Percentiles rank a stretch among this genome's conserved stretches.
These are phyloP conservation scores for Clarias fuscus DNA, from an alignment of 2,797 vertebrate genomes.

Conservation along the genomic window DNA sequence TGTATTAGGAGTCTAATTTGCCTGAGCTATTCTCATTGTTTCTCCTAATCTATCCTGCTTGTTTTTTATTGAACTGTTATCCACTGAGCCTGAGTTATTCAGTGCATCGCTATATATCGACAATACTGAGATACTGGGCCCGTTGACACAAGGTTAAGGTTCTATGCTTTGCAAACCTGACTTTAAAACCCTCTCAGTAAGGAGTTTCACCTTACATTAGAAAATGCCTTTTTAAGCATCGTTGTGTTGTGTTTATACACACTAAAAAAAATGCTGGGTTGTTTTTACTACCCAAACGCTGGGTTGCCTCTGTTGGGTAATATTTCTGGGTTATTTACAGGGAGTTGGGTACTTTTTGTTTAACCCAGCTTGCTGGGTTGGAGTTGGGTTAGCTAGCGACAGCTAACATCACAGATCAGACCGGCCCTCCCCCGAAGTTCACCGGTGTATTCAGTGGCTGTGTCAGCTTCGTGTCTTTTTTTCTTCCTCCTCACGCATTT, in stretches of 20 bases:
- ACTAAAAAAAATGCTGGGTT: too few species aligned
- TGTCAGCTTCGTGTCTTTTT: too few species aligned
- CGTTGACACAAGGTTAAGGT: neutral
- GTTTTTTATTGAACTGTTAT: conserved; percentile 46
- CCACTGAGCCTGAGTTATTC: conserved; percentile 19
- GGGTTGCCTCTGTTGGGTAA: too few species aligned
- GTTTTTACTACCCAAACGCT: too few species aligned
- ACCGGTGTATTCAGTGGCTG: too few species aligned
- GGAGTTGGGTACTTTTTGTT: too few species aligned
- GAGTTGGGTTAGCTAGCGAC: too few species aligned
- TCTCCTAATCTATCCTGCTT: conserved; percentile 49
- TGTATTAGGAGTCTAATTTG: conserved; percentile 64
- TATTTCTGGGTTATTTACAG: too few species aligned
- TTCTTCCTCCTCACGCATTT: too few species aligned
- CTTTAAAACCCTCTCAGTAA: neutral
- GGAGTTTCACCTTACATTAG: neutral
- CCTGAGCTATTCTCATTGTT: conserved; percentile 56
- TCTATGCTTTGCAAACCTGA: neutral
- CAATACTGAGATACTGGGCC: neutral
- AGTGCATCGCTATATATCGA: conserved; percentile 14
- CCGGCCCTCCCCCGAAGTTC: too few species aligned
- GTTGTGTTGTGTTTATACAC: neutral
- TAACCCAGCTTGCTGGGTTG: too few species aligned
- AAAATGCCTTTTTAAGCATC: neutral
- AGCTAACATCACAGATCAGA: too few species aligned